A percentile compares a stretch with the other conserved stretches of the same genome.
phyloP scores from a whole-genome alignment of 2,888 invertebrate species.

The Nemotelus pantherinus region DNA sequence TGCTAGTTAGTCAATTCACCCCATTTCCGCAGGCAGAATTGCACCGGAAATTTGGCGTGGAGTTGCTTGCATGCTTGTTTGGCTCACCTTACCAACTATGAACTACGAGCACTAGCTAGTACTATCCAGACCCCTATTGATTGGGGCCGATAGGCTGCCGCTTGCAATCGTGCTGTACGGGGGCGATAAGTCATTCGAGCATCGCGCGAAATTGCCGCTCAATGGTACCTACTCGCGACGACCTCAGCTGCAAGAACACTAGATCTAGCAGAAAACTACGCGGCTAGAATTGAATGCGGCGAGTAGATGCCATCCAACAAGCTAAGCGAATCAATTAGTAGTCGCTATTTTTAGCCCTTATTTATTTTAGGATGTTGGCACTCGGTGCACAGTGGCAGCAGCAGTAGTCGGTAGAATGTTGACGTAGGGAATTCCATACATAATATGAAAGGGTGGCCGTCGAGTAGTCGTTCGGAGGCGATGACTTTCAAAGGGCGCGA shows the following conservation, averaged over 20 bases:
- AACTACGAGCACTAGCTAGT: no score
- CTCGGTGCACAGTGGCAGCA: background rate
- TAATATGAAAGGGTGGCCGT: background rate
- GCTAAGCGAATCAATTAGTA: conserved; percentile 26
- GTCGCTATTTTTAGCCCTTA: conserved; percentile 26
- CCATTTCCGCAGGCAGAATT: background rate
- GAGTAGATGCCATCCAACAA: conserved; percentile 5
- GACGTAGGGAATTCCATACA: conserved; percentile 34
- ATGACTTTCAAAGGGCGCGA: conserved; percentile 17
- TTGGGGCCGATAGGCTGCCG: background rate
- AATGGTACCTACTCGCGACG: conserved; percentile 2
- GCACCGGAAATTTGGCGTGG: conserved; percentile 6
- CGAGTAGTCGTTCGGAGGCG: background rate
- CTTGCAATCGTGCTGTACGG: background rate
- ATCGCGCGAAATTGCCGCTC: background rate
- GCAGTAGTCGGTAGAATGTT: background rate
- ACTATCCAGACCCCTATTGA: no score
- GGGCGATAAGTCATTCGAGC: background rate
- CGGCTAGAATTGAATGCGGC: conserved; percentile 11
- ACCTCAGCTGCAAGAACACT: conserved; percentile 11
- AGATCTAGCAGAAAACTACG: background rate
- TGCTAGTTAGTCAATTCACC: background rate
- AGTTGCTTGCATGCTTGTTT: background rate
- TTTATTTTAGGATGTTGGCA: conserved; percentile 31
- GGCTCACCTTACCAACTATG: no score